phyloP scores from a whole-genome alignment of 2,888 invertebrate genomes.

The Itoplectis maculator region DNA sequence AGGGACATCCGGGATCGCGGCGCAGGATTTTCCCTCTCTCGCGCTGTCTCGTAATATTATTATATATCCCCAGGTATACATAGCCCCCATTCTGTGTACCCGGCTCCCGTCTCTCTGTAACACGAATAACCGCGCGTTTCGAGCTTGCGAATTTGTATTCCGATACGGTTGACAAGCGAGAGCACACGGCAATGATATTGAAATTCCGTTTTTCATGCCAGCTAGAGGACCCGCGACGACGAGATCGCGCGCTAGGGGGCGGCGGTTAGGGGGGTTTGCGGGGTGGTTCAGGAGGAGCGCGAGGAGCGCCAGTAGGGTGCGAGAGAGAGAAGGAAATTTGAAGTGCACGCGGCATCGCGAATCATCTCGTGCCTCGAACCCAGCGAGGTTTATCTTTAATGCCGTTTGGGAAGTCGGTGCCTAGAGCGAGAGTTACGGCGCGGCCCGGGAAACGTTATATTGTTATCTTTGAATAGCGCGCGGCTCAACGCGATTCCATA shows the following conservation, averaged over 20 bases:
- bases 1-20: neutral
- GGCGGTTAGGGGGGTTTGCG: too few relatives aligned
- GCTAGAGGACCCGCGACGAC: slow-evolving; percentile 44
- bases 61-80: neutral
- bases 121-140: slow-evolving; percentile 60
- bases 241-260: slow-evolving; percentile 20
- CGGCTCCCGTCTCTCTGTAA: slow-evolving; percentile 30
- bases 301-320: too few relatives aligned
- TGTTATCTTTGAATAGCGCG: slow-evolving; percentile 45
- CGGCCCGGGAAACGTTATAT: slow-evolving; percentile 43
- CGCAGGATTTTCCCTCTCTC: slow-evolving; percentile 21
- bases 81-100: neutral
- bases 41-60: slow-evolving; percentile 17
- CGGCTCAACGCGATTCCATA: slow-evolving; percentile 37
- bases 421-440: slow-evolving; percentile 49
- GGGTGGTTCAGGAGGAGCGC: too few relatives aligned
- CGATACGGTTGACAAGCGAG: slow-evolving; percentile 63
- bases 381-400: slow-evolving; percentile 56
- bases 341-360: slow-evolving; percentile 42
- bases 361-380: slow-evolving; percentile 40
- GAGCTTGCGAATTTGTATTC: slow-evolving; percentile 59
- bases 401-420: slow-evolving; percentile 57
- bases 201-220: slow-evolving; percentile 63
- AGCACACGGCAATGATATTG: slow-evolving; percentile 63
- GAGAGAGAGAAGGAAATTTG: slow-evolving; percentile 26